These are phyloP conservation scores for Perca fluviatilis DNA, from an alignment of 2,113 vertebrate species.

Conservation along the genomic window DNA sequence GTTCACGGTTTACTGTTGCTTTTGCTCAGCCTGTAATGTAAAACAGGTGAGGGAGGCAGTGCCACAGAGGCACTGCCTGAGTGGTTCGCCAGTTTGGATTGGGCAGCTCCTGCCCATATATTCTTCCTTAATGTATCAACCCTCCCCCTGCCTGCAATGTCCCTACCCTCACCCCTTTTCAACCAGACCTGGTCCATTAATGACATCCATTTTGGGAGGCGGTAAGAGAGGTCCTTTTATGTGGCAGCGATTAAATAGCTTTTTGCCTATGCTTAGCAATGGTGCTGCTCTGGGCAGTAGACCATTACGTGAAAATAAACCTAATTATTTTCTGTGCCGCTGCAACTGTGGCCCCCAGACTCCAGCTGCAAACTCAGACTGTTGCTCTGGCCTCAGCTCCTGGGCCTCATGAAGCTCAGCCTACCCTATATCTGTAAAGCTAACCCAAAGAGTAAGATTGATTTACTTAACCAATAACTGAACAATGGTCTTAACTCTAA, in stretches of 20 bases:
- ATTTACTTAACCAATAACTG: slow-evolving; percentile 63
- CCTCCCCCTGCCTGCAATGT: slow-evolving; percentile 56
- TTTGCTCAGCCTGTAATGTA: slow-evolving; percentile 61
- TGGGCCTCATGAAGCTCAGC: slow-evolving; percentile 51
- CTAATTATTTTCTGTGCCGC: slow-evolving; percentile 80
- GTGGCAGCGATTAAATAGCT: slow-evolving; percentile 76
- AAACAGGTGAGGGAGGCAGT: slow-evolving; percentile 75
- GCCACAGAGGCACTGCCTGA: slow-evolving; percentile 51
- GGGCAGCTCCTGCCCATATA: slow-evolving; percentile 59
- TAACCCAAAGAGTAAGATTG: slow-evolving; percentile 49
- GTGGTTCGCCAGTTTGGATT: slow-evolving; percentile 63
- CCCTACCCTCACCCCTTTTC: slow-evolving; percentile 71
- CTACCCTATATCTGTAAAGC: slow-evolving; percentile 30
- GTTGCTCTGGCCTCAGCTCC: slow-evolving; percentile 43
- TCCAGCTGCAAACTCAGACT: slow-evolving; percentile 64
- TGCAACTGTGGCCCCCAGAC: slow-evolving; percentile 59
- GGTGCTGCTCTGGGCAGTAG: slow-evolving; percentile 69
- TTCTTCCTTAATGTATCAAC: slow-evolving; percentile 38
- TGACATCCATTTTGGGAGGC: slow-evolving; percentile 73
- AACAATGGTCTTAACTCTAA: slow-evolving; percentile 60
- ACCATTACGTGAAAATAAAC: slow-evolving; percentile 83
- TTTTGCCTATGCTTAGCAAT: slow-evolving; percentile 78
- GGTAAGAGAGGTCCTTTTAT: slow-evolving; percentile 69
- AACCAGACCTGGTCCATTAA: slow-evolving; percentile 81
- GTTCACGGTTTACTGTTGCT: slow-evolving; percentile 61